These are phyloP conservation scores for Acromyrmex heyeri DNA, from an alignment of 1,140 invertebrate genomes.

Conservation along the genomic window DNA sequence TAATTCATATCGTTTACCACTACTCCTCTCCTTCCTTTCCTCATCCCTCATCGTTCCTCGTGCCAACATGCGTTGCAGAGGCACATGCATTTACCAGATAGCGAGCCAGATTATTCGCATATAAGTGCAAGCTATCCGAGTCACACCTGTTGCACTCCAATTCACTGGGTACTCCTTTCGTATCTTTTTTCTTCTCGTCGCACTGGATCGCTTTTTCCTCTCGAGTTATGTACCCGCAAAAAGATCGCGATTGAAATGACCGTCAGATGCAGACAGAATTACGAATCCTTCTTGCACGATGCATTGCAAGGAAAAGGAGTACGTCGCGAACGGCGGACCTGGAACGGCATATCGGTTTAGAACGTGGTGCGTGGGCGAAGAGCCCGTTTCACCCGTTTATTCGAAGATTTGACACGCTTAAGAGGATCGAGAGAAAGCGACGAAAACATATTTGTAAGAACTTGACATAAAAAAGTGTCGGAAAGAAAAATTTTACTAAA, in stretches of 20 bases:
- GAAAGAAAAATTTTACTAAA: slow-evolving; percentile 18
- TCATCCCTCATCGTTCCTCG: neutral
- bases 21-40: neutral
- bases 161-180: slow-evolving; percentile 48
- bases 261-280: neutral
- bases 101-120: slow-evolving; percentile 65
- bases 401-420: slow-evolving; percentile 40
- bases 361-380: slow-evolving; percentile 55
- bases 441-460: slow-evolving; percentile 20
- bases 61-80: neutral
- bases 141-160: slow-evolving; percentile 70
- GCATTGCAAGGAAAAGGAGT: slow-evolving; percentile 1
- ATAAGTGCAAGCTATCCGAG: slow-evolving; percentile 59
- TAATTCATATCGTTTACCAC: slow-evolving; percentile 45
- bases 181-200: neutral
- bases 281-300: slow-evolving; percentile 4
- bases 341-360: slow-evolving; percentile 39
- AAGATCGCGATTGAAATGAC: slow-evolving; percentile 28
- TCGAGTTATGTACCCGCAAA: slow-evolving; percentile 47
- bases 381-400: slow-evolving; percentile 32
- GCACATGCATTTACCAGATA: neutral
- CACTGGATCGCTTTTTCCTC: slow-evolving; percentile 21
- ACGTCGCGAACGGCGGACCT: neutral
- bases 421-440: slow-evolving; percentile 44
- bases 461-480: neutral